Percentiles rank a stretch among this genome's conserved stretches.
Conservation (phyloP, 2,797 vertebrate genomes). For the Scarus forsteni region DNA sequence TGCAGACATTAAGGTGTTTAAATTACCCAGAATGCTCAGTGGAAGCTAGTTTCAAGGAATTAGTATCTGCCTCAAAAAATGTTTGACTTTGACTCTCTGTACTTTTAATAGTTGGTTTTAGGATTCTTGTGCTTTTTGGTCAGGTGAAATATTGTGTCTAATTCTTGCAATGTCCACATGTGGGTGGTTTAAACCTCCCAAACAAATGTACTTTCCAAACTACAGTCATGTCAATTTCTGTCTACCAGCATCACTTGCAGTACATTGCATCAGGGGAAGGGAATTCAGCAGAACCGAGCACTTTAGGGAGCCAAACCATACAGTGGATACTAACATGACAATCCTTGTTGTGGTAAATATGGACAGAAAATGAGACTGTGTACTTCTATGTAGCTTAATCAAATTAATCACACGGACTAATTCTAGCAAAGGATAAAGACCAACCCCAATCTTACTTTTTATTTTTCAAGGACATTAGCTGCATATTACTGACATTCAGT, state of each 20-base stretch:
- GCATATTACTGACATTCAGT: no score
- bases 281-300: slow-evolving; percentile 6
- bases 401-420: background rate
- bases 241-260: slow-evolving; percentile 15
- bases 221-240: slow-evolving; percentile 25
- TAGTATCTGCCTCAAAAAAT: background rate
- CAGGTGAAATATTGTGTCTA: background rate
- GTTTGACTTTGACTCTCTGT: background rate
- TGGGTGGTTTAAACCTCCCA: background rate
- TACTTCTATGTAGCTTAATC: background rate
- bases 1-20: background rate
- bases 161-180: background rate
- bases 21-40: background rate
- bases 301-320: background rate
- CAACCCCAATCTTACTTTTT: background rate
- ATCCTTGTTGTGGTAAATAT: no score
- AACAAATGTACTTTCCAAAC: background rate
- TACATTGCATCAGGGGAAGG: slow-evolving; percentile 27
- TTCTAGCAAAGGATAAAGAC: background rate
- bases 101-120: background rate
- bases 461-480: background rate
- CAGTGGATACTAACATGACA: slow-evolving; percentile 1
- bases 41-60: background rate
- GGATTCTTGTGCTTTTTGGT: background rate
- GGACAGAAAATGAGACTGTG: background rate